Evolutionary conservation across 2,113 vertebrate genomes (phyloP).

Genomic region (Xenopus borealis): DNA sequence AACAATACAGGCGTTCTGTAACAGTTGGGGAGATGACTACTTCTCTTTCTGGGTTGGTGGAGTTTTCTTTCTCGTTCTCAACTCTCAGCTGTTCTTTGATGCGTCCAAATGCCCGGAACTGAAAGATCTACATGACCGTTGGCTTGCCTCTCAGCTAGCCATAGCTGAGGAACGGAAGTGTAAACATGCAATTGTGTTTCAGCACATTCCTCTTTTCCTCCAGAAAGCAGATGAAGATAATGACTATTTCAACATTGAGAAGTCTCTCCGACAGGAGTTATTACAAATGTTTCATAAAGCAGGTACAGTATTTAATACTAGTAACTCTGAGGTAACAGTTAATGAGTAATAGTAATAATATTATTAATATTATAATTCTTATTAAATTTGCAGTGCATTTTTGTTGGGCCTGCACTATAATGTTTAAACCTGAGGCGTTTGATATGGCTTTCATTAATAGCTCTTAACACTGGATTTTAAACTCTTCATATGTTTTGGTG

Average conservation of each 20-base stretch:
- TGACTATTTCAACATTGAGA: conserved; percentile 87
- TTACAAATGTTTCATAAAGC: conserved; percentile 77
- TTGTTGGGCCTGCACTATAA: too few relatives aligned
- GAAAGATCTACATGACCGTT: conserved; percentile 79
- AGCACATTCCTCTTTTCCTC: conserved; percentile 91
- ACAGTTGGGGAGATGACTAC: conserved; percentile 89
- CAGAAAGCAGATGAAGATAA: conserved; percentile 76
- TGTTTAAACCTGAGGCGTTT: too few relatives aligned
- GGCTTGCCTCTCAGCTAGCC: conserved; percentile 82
- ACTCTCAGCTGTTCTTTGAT: conserved; percentile 87
- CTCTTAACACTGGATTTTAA: too few relatives aligned
- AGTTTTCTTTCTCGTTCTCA: conserved; percentile 88
- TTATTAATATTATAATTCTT: too few relatives aligned
- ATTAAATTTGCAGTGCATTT: too few relatives aligned
- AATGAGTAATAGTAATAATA: too few relatives aligned
- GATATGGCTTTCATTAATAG: too few relatives aligned
- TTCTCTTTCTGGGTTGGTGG: conserved; percentile 96
- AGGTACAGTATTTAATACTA: conserved; percentile 64
- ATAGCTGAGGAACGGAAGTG: conserved; percentile 55
- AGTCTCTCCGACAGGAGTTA: conserved; percentile 67
- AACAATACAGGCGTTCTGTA: conserved; percentile 73
- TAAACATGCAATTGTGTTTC: conserved; percentile 82
- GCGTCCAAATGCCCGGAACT: conserved; percentile 74
- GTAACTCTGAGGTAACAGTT: too few relatives aligned
- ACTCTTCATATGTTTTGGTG: too few relatives aligned